A percentile compares a stretch with the other conserved stretches of the same genome.
Conservation (phyloP, 2,797 vertebrate genomes). For the Uromys caudimaculatus region DNA sequence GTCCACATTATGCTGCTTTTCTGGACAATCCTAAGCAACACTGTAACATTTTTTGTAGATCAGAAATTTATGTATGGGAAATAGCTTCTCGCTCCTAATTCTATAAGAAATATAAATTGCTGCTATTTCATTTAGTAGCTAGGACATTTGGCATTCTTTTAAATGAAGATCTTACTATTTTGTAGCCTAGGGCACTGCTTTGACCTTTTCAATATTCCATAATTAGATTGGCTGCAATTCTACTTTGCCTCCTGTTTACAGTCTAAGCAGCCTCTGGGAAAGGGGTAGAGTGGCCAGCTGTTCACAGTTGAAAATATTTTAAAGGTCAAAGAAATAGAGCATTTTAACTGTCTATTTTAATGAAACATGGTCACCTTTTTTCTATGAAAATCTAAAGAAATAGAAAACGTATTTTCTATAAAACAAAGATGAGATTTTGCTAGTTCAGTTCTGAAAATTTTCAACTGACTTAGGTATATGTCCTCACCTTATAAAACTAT, state of each 20-base stretch:
- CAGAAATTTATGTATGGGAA: constrained; percentile 46
- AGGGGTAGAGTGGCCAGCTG: constrained; percentile 83
- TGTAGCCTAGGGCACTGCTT: constrained; percentile 78
- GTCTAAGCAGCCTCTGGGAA: constrained; percentile 84
- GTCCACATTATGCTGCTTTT: not conserved
- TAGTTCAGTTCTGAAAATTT: constrained; percentile 61
- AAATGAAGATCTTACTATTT: constrained; percentile 82
- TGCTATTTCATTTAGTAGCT: constrained; percentile 69
- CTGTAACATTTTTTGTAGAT: not conserved
- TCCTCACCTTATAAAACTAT: constrained; percentile 29
- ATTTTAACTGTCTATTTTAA: constrained; percentile 77
- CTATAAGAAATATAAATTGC: constrained; percentile 62
- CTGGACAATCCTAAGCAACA: constrained; percentile 32
- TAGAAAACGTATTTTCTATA: constrained; percentile 39
- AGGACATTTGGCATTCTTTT: constrained; percentile 74
- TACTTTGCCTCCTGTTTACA: constrained; percentile 85
- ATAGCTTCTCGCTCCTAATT: constrained; percentile 65
- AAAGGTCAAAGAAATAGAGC: constrained; percentile 86
- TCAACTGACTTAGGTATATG: not conserved
- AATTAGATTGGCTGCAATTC: constrained; percentile 87
- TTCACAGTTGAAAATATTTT: constrained; percentile 85
- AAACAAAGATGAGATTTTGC: constrained; percentile 65
- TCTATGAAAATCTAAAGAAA: constrained; percentile 66
- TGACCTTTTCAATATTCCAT: constrained; percentile 89
- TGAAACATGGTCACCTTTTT: constrained; percentile 65